phyloP scores from a whole-genome alignment of 2,888 invertebrate genomes.

The Cepaea hortensis region DNA sequence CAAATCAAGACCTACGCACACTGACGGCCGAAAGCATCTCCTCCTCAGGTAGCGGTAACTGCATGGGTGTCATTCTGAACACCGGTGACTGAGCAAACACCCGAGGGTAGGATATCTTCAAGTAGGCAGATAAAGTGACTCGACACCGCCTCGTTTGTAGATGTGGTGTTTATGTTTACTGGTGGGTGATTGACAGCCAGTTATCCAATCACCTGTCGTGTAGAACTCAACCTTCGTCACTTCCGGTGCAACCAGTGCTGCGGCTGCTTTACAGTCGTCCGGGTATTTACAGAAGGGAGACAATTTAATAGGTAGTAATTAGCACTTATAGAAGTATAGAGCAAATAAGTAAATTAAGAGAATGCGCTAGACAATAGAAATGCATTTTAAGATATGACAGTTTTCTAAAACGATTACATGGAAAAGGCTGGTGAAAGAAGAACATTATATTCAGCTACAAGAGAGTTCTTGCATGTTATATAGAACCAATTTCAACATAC shows the following conservation, averaged over 20 bases:
- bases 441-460: too few relatives aligned
- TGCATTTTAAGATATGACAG: too few relatives aligned
- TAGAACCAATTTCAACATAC: too few relatives aligned
- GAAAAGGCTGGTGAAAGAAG: too few relatives aligned
- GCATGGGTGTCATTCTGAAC: conserved; percentile 5
- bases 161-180: conserved; percentile 11
- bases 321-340: too few relatives aligned
- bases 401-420: too few relatives aligned
- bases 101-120: neutral
- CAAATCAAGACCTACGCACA: too few relatives aligned
- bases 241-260: neutral
- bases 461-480: too few relatives aligned
- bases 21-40: too few relatives aligned
- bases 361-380: too few relatives aligned
- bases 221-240: neutral
- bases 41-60: neutral
- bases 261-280: neutral
- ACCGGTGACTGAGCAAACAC: conserved; percentile 7
- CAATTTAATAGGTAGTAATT: neutral
- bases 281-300: neutral
- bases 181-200: conserved; percentile 11
- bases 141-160: neutral
- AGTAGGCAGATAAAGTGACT: conserved; percentile 20
- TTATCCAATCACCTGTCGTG: conserved; percentile 25
- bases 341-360: too few relatives aligned